phyloP scores from a whole-genome alignment of 2,888 invertebrate species.

The Drosophila monieri region DNA sequence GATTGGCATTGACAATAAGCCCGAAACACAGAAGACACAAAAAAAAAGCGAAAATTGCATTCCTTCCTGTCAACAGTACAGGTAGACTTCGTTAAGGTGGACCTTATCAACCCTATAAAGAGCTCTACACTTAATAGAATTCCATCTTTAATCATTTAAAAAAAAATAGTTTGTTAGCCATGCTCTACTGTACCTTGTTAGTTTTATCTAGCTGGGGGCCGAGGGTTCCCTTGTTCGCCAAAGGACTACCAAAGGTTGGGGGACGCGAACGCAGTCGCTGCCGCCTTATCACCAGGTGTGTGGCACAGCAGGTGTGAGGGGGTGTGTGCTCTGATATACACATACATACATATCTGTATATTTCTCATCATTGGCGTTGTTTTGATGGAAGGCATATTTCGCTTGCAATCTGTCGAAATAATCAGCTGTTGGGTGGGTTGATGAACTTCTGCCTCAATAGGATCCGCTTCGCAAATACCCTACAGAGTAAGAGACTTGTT shows the following conservation, averaged over 20 bases:
- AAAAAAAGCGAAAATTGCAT: conserved; percentile 24
- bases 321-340: conserved; percentile 23
- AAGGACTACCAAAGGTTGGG: conserved; percentile 30
- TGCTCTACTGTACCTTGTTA: not conserved
- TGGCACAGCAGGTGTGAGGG: conserved; percentile 6
- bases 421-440: conserved; percentile 44
- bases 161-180: not conserved
- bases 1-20: conserved; percentile 35
- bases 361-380: not conserved
- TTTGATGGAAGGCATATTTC: conserved; percentile 29
- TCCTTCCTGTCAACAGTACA: conserved; percentile 28
- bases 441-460: conserved; percentile 24
- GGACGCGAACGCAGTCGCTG: not conserved
- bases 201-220: conserved; percentile 14
- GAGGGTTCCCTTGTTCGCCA: conserved; percentile 29
- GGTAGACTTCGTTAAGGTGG: not conserved
- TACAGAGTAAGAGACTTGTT: not conserved
- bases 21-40: conserved; percentile 10
- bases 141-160: no score
- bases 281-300: conserved; percentile 16
- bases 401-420: conserved; percentile 22
- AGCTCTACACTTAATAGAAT: no score
- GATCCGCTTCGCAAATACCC: conserved; percentile 7
- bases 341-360: not conserved
- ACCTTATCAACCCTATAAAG: no score